phyloP scores from a whole-genome alignment of 2,888 invertebrate genomes.

The Cosmia trapezina region DNA sequence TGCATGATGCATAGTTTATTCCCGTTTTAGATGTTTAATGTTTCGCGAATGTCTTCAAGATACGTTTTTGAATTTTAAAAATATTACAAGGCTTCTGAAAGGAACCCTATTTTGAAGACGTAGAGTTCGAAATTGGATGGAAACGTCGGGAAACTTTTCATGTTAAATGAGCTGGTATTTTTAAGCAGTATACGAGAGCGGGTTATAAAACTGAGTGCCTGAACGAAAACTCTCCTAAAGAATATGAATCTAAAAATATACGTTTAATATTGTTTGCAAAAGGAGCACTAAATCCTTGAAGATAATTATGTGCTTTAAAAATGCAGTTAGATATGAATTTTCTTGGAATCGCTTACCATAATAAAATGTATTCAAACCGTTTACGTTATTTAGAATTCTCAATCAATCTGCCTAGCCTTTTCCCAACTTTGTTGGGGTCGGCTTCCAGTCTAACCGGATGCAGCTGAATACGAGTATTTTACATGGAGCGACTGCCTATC shows the following conservation, averaged over 20 bases:
- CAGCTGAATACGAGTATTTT: too few species aligned
- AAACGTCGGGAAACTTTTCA: slow-evolving; percentile 19
- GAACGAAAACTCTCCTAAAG: slow-evolving; percentile 45
- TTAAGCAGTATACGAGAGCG: slow-evolving; percentile 36
- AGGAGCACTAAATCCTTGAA: slow-evolving; percentile 34
- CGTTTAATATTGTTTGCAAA: slow-evolving; percentile 41
- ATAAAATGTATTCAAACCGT: slow-evolving; percentile 14
- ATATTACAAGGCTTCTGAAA: slow-evolving; percentile 14
- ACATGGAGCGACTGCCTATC: too few species aligned
- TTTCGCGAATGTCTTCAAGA: slow-evolving; percentile 39
- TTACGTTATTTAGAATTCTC: slow-evolving; percentile 5
- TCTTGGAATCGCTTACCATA: slow-evolving; percentile 17
- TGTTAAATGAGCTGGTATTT: slow-evolving; percentile 55
- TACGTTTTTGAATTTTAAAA: slow-evolving; percentile 45
- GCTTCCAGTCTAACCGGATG: too few species aligned
- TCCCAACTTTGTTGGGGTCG: too few species aligned
- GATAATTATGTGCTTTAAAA: slow-evolving; percentile 45
- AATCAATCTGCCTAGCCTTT: too few species aligned
- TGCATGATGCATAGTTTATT: slow-evolving; percentile 29
- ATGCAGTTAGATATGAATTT: slow-evolving; percentile 21
- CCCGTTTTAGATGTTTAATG: slow-evolving; percentile 35
- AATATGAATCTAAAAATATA: slow-evolving; percentile 53
- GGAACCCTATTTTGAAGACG: not conserved
- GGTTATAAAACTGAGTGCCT: slow-evolving; percentile 53
- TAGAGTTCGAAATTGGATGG: slow-evolving; percentile 37